Base-by-base conservation (phyloP, 2,113 vertebrate species). In the Oryzias curvinotus region DNA sequence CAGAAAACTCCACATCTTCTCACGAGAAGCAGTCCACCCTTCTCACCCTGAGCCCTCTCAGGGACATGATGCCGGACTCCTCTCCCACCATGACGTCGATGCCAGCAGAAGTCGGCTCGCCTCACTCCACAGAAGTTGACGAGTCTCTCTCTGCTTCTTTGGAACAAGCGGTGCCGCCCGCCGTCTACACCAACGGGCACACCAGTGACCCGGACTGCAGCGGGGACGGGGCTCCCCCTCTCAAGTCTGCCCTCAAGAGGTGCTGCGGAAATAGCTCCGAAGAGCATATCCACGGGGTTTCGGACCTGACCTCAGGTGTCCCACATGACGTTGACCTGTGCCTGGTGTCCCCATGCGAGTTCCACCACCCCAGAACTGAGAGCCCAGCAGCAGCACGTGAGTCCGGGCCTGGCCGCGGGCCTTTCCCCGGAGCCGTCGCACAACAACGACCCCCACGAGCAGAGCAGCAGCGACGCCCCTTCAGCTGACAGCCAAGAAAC, bases 311-410 rank as follows among this genome's bases (percentile, higher is more conserved):
- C n/a, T 80, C 55, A 0, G 92, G 92, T 4, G 36, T 85, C 15
- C 94, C 93, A 0, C 96, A 97, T 1, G 94, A 96, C 0, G 96
- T 98, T 1, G 96, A 98, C 53, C 87, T 98, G 28, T 98, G 97
- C 67, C 82, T 98, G 53, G 97, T 98, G 53, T 96, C 96, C 0
- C 96, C 97, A 0, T 98, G 96, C 3, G 96, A 98, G 88, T 98
- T 98, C 17, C 92, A 95, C 70, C 96, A 98, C 55, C 91, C 92
- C 46, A 94, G 91, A 69, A 85, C 90, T 1, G 90, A 88, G 45
- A 88, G 50, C 59, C 59, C 78, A 67, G 16, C 80, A 80, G 18
- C 82, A 72, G 3, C 83, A 86, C 0, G 48, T 82, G 2, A 91
- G 82, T 0, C 88, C 91, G 0, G 84, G 85, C 0, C 62, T 65